A percentile compares a stretch with the other conserved stretches of the same genome.
These are phyloP conservation scores for Bufo bufo DNA, from an alignment of 2,113 vertebrate genomes.

Conservation along the genomic window DNA sequence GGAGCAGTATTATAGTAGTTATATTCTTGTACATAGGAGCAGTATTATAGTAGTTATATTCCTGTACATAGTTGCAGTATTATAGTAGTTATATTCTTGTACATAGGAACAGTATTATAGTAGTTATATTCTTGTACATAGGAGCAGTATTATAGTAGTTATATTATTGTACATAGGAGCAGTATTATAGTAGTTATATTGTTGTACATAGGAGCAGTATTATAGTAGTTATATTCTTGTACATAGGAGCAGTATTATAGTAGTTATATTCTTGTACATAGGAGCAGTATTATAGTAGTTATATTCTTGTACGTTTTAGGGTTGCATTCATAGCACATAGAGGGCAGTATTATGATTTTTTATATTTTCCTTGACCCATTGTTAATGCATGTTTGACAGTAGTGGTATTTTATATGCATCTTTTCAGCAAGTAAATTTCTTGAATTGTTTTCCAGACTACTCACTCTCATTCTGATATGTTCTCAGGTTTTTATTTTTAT, in stretches of 20 bases:
- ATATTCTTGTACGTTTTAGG: too few relatives aligned
- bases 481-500: background rate
- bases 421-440: too few relatives aligned
- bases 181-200: constrained; percentile 18
- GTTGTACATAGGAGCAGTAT: background rate
- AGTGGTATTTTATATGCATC: too few relatives aligned
- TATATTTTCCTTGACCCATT: too few relatives aligned
- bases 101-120: background rate
- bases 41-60: constrained; percentile 10
- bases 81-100: constrained; percentile 2
- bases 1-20: too few relatives aligned
- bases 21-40: background rate
- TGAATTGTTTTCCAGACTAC: background rate
- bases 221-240: constrained; percentile 11
- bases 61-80: background rate
- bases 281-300: too few relatives aligned
- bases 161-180: background rate
- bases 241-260: background rate
- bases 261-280: too few relatives aligned
- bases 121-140: constrained; percentile 3
- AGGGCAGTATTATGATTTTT: too few relatives aligned
- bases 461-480: background rate
- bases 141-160: background rate
- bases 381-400: too few relatives aligned
- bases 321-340: too few relatives aligned